Percentiles rank a stretch among this genome's conserved stretches.
phyloP scores from a whole-genome alignment of 2,888 invertebrate species.

The Odontocerum albicorne region DNA sequence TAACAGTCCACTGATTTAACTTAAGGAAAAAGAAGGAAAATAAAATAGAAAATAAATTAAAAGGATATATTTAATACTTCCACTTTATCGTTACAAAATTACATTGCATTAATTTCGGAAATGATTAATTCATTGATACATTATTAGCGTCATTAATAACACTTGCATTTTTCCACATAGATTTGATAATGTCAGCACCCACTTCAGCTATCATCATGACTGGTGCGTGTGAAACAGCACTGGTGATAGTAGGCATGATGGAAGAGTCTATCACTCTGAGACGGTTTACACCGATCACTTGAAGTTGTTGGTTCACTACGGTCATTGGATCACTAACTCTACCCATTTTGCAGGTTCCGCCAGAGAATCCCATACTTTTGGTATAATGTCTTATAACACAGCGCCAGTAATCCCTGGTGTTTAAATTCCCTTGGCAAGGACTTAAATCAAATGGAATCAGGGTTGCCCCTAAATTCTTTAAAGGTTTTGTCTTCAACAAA shows the following conservation, averaged over 20 bases:
- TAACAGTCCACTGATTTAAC: no score
- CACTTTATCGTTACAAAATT: no score
- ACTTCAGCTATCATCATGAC: slow-evolving; percentile 57
- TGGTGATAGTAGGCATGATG: slow-evolving; percentile 53
- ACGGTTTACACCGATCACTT: slow-evolving; percentile 52
- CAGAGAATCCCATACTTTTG: slow-evolving; percentile 51
- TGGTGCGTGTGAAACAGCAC: slow-evolving; percentile 49
- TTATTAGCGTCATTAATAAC: background rate
- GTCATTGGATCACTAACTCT: slow-evolving; percentile 46
- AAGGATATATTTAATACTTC: no score
- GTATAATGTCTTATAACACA: slow-evolving; percentile 56
- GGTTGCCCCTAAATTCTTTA: slow-evolving; percentile 52
- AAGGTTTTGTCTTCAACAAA: slow-evolving; percentile 51
- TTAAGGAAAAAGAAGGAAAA: no score
- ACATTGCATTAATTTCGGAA: no score
- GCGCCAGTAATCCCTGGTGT: slow-evolving; percentile 53
- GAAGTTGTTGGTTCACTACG: slow-evolving; percentile 50
- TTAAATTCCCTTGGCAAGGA: slow-evolving; percentile 50
- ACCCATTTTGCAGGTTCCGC: slow-evolving; percentile 56
- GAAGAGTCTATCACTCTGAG: slow-evolving; percentile 53
- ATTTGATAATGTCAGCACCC: slow-evolving; percentile 48
- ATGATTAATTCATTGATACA: no score
- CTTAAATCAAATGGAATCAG: slow-evolving; percentile 52
- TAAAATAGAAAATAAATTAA: no score
- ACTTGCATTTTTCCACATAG: background rate